Evolutionary conservation across 2,113 vertebrate genomes (phyloP).

Genomic region (Lepus europaeus): DNA sequence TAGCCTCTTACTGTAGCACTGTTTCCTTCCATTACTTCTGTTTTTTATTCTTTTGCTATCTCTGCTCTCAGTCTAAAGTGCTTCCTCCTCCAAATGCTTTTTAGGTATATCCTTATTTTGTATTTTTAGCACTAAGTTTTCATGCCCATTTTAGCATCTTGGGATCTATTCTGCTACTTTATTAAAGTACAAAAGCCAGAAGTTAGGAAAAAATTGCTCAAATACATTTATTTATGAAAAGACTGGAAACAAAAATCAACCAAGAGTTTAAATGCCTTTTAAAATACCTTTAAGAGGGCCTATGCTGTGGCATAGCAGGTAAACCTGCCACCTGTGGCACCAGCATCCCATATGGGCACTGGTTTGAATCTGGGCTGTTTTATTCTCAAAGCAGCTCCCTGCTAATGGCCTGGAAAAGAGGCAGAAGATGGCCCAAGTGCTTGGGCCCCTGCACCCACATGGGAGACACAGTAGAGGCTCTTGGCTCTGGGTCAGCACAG

Average conservation of each 20-base stretch:
- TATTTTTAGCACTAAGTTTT: neutral
- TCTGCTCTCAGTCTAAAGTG: neutral
- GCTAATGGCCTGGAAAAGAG: too few relatives aligned
- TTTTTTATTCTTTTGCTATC: neutral
- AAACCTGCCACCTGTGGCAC: too few relatives aligned
- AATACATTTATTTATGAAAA: neutral
- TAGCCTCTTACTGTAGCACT: neutral
- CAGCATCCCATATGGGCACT: too few relatives aligned
- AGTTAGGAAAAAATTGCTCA: neutral
- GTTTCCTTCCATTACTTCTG: neutral
- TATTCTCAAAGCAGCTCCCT: too few relatives aligned
- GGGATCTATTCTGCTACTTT: neutral
- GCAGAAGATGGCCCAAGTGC: too few relatives aligned
- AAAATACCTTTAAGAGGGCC: neutral
- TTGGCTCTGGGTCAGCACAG: too few relatives aligned
- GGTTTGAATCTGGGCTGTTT: too few relatives aligned
- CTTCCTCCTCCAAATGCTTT: neutral
- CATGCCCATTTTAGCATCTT: neutral
- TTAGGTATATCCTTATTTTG: neutral
- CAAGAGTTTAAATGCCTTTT: neutral
- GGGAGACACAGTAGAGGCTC: too few relatives aligned
- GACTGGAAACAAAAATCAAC: neutral
- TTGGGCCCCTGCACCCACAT: too few relatives aligned
- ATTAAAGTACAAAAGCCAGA: neutral
- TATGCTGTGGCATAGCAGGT: too few relatives aligned